Percentiles rank a stretch among this genome's conserved stretches.
Conservation (phyloP, 2,888 invertebrate genomes). For the Euproctis similis region DNA sequence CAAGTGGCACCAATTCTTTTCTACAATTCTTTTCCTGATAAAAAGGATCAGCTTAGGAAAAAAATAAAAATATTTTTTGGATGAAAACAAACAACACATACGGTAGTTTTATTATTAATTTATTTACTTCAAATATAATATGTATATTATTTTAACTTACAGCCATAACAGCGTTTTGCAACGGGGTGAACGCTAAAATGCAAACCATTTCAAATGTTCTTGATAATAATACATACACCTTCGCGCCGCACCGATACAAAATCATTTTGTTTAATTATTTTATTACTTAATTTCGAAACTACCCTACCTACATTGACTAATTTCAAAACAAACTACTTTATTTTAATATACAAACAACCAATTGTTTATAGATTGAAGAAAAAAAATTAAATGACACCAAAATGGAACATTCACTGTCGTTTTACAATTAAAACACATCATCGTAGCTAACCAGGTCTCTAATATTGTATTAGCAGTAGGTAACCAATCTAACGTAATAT, state of each 20-base stretch:
- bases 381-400: conserved; percentile 23
- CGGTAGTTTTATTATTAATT: conserved; percentile 66
- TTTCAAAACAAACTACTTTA: conserved; percentile 26
- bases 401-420: conserved; percentile 10
- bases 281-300: conserved; percentile 28
- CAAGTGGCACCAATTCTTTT: too few species aligned
- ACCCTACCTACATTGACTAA: conserved; percentile 31
- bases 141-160: conserved; percentile 75
- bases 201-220: conserved; percentile 24
- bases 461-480: too few species aligned
- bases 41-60: too few species aligned
- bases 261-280: conserved; percentile 29
- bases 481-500: too few species aligned
- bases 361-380: conserved; percentile 32
- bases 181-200: conserved; percentile 23
- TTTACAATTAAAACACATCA: too few species aligned
- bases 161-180: conserved; percentile 44
- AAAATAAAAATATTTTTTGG: too few species aligned
- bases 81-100: neutral
- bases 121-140: conserved; percentile 74
- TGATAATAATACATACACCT: conserved; percentile 23
- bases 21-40: too few species aligned
- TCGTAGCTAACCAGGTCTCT: too few species aligned
- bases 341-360: conserved; percentile 62
- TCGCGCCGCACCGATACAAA: conserved; percentile 18